Conservation (phyloP, 2,888 invertebrate species). For the Stenichneumon culpator region DNA sequence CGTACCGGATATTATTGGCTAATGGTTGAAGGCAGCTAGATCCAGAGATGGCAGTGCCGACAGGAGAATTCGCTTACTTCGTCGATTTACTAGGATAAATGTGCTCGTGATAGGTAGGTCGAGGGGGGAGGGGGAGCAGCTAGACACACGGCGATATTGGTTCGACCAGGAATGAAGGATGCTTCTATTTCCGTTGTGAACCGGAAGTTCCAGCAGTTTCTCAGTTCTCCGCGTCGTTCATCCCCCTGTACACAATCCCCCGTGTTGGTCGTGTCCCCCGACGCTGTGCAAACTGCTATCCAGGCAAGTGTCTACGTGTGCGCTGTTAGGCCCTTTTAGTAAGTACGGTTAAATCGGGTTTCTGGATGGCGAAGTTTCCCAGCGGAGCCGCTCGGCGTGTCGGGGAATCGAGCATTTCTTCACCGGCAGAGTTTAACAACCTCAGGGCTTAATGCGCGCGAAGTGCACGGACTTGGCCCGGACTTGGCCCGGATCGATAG, state of each 20-base stretch:
- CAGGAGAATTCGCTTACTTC: constrained; percentile 27
- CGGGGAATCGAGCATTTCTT: constrained; percentile 22
- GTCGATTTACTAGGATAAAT: constrained; percentile 11
- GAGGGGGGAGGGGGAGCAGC: background rate
- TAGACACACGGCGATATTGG: constrained; percentile 56
- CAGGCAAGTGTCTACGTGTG: background rate
- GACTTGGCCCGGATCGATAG: constrained; percentile 48
- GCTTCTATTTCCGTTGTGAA: constrained; percentile 73
- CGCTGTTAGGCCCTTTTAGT: constrained; percentile 26
- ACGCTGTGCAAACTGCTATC: constrained; percentile 1
- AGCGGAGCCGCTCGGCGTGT: constrained; percentile 2
- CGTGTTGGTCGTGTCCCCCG: background rate
- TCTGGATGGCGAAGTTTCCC: constrained; percentile 40
- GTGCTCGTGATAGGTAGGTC: constrained; percentile 6
- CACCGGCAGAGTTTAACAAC: constrained; percentile 35
- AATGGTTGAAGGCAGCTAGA: background rate
- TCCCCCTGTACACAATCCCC: constrained; percentile 15
- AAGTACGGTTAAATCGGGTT: constrained; percentile 10
- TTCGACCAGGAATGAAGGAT: constrained; percentile 68
- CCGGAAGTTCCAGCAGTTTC: constrained; percentile 73
- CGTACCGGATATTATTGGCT: background rate
- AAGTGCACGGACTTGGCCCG: constrained; percentile 34
- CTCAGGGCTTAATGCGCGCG: constrained; percentile 33
- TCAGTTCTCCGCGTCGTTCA: constrained; percentile 57
- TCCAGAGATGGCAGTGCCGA: constrained; percentile 2